These are phyloP conservation scores for Neocloeon triangulifer DNA, from an alignment of 1,140 invertebrate species.

Conservation along the genomic window DNA sequence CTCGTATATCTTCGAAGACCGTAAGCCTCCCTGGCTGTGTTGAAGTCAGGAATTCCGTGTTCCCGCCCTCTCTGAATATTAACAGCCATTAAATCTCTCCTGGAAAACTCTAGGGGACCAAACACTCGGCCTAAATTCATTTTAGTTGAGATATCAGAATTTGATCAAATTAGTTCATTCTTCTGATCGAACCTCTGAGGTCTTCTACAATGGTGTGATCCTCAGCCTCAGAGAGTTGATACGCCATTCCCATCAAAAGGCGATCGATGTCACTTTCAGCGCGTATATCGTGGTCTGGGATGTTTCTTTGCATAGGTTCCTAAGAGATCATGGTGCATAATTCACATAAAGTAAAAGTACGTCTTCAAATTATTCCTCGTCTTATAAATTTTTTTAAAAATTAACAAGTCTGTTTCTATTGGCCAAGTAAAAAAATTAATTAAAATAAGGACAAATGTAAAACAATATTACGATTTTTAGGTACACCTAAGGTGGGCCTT, in stretches of 20 bases:
- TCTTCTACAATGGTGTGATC: slow-evolving; percentile 41
- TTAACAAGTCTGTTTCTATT: too few species aligned
- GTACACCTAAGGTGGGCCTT: too few species aligned
- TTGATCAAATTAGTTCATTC: too few species aligned
- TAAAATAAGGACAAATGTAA: too few species aligned
- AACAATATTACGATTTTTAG: too few species aligned
- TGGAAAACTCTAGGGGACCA: slow-evolving; percentile 42
- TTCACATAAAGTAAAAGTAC: too few species aligned
- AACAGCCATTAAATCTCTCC: slow-evolving; percentile 36
- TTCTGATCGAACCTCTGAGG: too few species aligned
- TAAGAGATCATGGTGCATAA: too few species aligned
- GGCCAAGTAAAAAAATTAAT: slow-evolving; percentile 4
- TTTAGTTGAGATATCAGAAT: too few species aligned
- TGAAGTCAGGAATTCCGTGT: slow-evolving; percentile 42
- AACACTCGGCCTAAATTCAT: slow-evolving; percentile 24
- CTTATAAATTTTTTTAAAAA: too few species aligned
- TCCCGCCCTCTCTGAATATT: slow-evolving; percentile 44
- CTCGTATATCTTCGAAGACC: slow-evolving; percentile 17
- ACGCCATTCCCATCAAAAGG: slow-evolving; percentile 32
- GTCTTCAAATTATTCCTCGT: too few species aligned
- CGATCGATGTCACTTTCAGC: slow-evolving; percentile 35
- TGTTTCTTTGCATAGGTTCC: slow-evolving; percentile 3
- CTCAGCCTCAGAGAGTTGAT: slow-evolving; percentile 36
- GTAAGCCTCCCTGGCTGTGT: slow-evolving; percentile 28
- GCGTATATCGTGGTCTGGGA: too few species aligned